Evolutionary conservation across 2,113 vertebrate genomes (phyloP).

Genomic region (Cercopithecus mona): DNA sequence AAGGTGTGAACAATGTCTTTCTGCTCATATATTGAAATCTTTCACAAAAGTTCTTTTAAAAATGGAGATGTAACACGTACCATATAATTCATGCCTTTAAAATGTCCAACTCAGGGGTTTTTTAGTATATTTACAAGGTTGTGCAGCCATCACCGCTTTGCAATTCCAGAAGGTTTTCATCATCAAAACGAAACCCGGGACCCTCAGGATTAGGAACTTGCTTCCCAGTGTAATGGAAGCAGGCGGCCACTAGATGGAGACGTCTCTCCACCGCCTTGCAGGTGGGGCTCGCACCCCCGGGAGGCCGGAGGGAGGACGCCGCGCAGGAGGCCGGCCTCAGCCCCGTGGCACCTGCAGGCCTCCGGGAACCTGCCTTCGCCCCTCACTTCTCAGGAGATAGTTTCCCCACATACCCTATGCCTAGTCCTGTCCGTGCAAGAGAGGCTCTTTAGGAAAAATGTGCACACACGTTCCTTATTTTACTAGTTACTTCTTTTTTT

Average conservation of each 20-base stretch:
- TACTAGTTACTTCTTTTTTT: not conserved
- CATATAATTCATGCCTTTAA: no score
- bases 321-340: not conserved
- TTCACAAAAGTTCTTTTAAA: not conserved
- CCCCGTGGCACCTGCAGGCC: not conserved
- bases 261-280: not conserved
- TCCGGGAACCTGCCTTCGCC: not conserved
- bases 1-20: accelerated
- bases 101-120: accelerated
- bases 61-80: not conserved
- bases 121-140: not conserved
- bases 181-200: accelerated
- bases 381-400: not conserved
- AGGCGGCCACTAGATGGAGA: conserved; percentile 36
- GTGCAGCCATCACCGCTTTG: accelerated
- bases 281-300: not conserved
- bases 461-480: not conserved
- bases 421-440: not conserved
- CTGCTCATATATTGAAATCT: not conserved
- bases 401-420: no score
- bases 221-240: not conserved
- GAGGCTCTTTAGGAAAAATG: not conserved
- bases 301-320: not conserved
- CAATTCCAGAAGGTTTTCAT: not conserved
- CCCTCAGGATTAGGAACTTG: accelerated